Conservation (phyloP, 1,140 invertebrate species). For the Orchestia grillus region DNA sequence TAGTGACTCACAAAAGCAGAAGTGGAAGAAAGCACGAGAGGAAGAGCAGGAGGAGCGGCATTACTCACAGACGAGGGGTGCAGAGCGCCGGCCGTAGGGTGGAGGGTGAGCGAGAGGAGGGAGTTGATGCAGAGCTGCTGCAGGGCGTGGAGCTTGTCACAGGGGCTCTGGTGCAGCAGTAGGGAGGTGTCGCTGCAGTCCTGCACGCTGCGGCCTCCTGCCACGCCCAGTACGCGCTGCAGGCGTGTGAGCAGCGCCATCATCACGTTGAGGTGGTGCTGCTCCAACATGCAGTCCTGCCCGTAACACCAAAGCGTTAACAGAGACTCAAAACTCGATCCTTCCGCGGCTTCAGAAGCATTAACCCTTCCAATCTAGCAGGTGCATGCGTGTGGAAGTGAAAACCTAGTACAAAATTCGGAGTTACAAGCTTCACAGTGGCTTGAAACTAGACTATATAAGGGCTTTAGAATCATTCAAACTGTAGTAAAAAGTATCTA, state of each 20-base stretch:
- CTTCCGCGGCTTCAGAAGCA: too few relatives aligned
- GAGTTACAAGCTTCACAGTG: too few relatives aligned
- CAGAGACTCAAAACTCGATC: neutral
- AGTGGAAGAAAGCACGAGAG: neutral
- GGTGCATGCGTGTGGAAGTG: too few relatives aligned
- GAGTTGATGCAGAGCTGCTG: slow-evolving; percentile 62
- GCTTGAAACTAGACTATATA: neutral
- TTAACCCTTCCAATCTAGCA: too few relatives aligned
- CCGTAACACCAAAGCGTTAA: neutral
- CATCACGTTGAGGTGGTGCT: slow-evolving; percentile 84
- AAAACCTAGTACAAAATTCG: too few relatives aligned
- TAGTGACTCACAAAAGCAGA: too few relatives aligned
- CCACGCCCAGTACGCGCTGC: slow-evolving; percentile 71
- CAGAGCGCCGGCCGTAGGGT: neutral
- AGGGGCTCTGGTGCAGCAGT: slow-evolving; percentile 16
- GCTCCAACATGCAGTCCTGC: slow-evolving; percentile 83
- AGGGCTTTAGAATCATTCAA: neutral
- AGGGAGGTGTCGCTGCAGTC: slow-evolving; percentile 70
- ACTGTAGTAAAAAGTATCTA: neutral
- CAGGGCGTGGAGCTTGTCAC: slow-evolving; percentile 45
- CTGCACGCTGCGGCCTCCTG: slow-evolving; percentile 57
- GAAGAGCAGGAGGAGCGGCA: neutral
- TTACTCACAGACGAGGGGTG: slow-evolving; percentile 27
- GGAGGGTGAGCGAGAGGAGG: slow-evolving; percentile 69
- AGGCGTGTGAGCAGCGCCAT: slow-evolving; percentile 81